Conservation (phyloP, 2,113 vertebrate species). For the Erpornis zantholeuca region DNA sequence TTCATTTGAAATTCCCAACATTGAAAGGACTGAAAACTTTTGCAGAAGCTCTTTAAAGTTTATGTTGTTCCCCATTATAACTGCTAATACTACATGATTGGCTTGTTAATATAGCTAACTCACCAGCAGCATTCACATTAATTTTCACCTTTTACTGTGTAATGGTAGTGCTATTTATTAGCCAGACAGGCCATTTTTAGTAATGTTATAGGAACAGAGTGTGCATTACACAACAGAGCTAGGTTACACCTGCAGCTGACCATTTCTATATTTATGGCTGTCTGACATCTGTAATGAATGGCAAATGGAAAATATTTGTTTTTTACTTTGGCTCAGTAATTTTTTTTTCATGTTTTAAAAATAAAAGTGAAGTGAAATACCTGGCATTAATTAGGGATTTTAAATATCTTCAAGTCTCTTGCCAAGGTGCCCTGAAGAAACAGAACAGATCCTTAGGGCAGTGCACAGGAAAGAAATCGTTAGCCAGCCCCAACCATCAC, state of each 20-base stretch:
- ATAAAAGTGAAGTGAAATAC: slow-evolving; percentile 48
- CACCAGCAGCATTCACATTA: slow-evolving; percentile 13
- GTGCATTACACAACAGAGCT: slow-evolving; percentile 34
- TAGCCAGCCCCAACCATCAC: slow-evolving; percentile 39
- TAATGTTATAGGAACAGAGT: slow-evolving; percentile 35
- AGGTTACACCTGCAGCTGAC: slow-evolving; percentile 59
- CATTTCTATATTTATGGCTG: slow-evolving; percentile 55
- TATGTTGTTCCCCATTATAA: slow-evolving; percentile 1
- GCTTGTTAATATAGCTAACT: slow-evolving; percentile 31
- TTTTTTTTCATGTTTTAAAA: slow-evolving; percentile 56
- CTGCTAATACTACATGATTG: slow-evolving; percentile 15
- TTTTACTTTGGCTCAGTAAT: background rate
- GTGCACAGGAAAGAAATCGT: slow-evolving; percentile 36
- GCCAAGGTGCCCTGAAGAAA: slow-evolving; percentile 36
- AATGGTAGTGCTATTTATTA: slow-evolving; percentile 55
- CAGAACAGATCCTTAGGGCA: slow-evolving; percentile 20
- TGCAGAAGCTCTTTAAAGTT: slow-evolving; percentile 40
- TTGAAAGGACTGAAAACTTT: background rate
- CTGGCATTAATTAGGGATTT: slow-evolving; percentile 60
- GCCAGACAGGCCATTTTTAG: slow-evolving; percentile 53
- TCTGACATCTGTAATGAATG: slow-evolving; percentile 55
- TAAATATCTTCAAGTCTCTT: slow-evolving; percentile 43
- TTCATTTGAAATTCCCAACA: background rate
- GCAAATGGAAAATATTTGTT: slow-evolving; percentile 55
- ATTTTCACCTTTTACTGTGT: slow-evolving; percentile 55